Evolutionary conservation across 2,797 vertebrate genomes (phyloP), one percentile per base, ranked within the genome.

Genomic region (Crenichthys baileyi): DNA sequence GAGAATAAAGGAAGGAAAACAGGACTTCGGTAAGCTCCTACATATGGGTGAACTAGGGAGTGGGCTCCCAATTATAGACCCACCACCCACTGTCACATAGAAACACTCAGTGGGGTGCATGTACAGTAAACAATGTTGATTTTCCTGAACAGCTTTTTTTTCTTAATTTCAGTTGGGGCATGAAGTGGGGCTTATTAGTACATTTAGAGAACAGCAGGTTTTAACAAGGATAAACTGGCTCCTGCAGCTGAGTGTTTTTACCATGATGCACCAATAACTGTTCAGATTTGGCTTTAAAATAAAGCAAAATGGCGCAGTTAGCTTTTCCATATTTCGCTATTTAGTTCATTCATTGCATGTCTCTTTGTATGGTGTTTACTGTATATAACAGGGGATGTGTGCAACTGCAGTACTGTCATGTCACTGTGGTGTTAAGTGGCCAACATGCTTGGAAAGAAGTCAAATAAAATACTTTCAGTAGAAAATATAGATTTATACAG

Each of bases 31-130:
- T 81, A 56, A 77, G 78, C 68, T 79, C 76, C 74, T 85, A 73
- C 81, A 85, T 77, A 36, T 85, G 85, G 82, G 0, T 5, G 76
- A 89, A 91, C 88, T 89, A 83, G 56, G 61, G 78, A 85, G 80
- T 22, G 73, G 79, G 31, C 63, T 79, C 73, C 36, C 73, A 87
- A 84, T 90, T 90, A 91, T 86, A 87, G 67, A 81, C 5, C 56
- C 61, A 26, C 80, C 81, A 81, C 80, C 83, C 77, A 72, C 79
- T 46, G 39, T 22, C 26, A 61, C n/a, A 44, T 31, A 71, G 50
- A 86, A 80, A 79, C 70, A 72, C 39, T 36, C 41, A 16, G 72
- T 16, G 13, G 84, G 81, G 56, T 63, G 78, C 46, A 31, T 78
- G 81, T 78, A 80, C 72, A 36, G 78, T 82, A 77, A 87, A 81